These are phyloP conservation scores for Meiosimyza decipiens DNA, from an alignment of 2,888 invertebrate genomes.

Conservation along the genomic window DNA sequence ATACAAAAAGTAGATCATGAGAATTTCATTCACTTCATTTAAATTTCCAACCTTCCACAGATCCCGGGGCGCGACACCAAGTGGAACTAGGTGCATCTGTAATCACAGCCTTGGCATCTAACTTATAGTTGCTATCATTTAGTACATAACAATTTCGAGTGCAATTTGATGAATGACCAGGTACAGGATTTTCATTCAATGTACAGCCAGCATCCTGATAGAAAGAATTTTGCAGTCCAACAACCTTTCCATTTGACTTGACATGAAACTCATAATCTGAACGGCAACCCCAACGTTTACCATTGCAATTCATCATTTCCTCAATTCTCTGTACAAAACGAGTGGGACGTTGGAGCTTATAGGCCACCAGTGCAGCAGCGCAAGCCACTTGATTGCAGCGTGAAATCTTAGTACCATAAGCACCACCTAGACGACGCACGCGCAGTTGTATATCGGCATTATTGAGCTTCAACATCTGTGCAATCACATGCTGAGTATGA, in stretches of 20 bases:
- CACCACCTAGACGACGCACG: conserved; percentile 81
- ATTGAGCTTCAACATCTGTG: conserved; percentile 70
- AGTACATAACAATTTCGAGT: conserved; percentile 72
- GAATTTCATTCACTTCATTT: not conserved
- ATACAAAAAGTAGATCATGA: not conserved
- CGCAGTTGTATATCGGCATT: conserved; percentile 75
- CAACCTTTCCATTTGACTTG: conserved; percentile 73
- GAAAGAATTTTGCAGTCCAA: conserved; percentile 71
- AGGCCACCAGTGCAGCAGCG: conserved; percentile 76
- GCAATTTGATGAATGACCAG: conserved; percentile 47
- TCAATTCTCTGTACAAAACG: conserved; percentile 77
- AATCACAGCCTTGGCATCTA: conserved; percentile 72
- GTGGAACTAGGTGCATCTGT: conserved; percentile 78
- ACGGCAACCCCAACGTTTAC: conserved; percentile 73
- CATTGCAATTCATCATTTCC: conserved; percentile 76
- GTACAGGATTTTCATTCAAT: conserved; percentile 69
- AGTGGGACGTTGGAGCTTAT: conserved; percentile 71
- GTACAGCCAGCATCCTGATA: conserved; percentile 70
- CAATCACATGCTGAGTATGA: conserved; percentile 70
- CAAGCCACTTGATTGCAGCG: conserved; percentile 71
- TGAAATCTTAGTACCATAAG: conserved; percentile 80
- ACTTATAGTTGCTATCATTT: conserved; percentile 72
- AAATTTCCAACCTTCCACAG: conserved; percentile 68
- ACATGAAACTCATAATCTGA: conserved; percentile 75
- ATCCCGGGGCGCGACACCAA: conserved; percentile 73